Percentiles rank a stretch among this genome's conserved stretches.
Evolutionary conservation across 1,140 invertebrate species (phyloP).

Genomic region (Eulimnadia texana): DNA sequence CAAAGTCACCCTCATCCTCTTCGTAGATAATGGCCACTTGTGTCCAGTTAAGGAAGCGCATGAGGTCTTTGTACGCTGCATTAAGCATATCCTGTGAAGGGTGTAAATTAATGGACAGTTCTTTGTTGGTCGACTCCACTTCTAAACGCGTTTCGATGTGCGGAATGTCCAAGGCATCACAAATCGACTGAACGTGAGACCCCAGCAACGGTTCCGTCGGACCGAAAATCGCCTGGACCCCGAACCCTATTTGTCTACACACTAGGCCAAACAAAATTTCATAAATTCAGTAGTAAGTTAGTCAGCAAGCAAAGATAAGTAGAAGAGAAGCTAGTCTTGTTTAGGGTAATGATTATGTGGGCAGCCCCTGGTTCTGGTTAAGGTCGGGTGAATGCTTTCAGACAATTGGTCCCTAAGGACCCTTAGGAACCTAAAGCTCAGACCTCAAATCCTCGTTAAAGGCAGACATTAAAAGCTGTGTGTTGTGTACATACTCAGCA

Average conservation of each 20-base stretch:
- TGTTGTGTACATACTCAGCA: too few species aligned
- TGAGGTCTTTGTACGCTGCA: slow-evolving; percentile 69
- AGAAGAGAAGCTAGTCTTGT: too few species aligned
- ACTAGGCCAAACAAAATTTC: slow-evolving; percentile 35
- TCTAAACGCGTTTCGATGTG: slow-evolving; percentile 63
- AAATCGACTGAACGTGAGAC: slow-evolving; percentile 74
- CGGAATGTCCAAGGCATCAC: slow-evolving; percentile 69
- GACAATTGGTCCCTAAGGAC: too few species aligned
- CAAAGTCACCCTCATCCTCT: slow-evolving; percentile 43
- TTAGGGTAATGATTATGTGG: too few species aligned
- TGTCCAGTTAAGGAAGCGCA: slow-evolving; percentile 81
- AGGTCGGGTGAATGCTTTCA: too few species aligned
- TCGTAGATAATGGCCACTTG: slow-evolving; percentile 87
- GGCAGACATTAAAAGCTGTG: too few species aligned
- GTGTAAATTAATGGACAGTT: slow-evolving; percentile 80
- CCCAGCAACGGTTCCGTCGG: slow-evolving; percentile 66
- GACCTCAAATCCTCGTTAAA: too few species aligned
- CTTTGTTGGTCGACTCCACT: slow-evolving; percentile 39
- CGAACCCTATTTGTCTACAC: slow-evolving; percentile 67
- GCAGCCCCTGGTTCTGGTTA: too few species aligned
- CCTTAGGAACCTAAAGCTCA: too few species aligned
- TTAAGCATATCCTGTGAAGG: slow-evolving; percentile 70
- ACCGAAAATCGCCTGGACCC: slow-evolving; percentile 77
- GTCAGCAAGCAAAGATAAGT: too few species aligned
- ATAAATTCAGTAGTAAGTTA: neutral